These are phyloP conservation scores for Menidia beryllina DNA, from an alignment of 2,113 vertebrate species.

Conservation along the genomic window DNA sequence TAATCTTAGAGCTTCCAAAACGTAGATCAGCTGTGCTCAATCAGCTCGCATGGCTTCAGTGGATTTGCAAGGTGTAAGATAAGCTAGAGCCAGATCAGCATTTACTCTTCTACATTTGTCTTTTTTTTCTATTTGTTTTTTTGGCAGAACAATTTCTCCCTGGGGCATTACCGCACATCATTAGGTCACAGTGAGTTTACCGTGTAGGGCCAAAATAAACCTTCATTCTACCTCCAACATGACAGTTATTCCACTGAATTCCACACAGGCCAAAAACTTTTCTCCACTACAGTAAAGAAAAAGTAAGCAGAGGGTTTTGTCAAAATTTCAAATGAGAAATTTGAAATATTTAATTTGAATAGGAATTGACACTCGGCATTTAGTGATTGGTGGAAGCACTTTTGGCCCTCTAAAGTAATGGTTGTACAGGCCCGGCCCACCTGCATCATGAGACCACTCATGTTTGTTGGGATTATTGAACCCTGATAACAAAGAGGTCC, in stretches of 20 bases:
- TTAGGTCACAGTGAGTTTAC: not conserved
- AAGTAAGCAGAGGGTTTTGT: not conserved
- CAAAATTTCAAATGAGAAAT: not conserved
- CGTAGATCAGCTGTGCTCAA: not conserved
- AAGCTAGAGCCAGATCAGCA: not conserved
- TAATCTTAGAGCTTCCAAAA: slow-evolving; percentile 8
- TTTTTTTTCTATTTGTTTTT: not conserved
- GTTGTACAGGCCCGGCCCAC: not conserved
- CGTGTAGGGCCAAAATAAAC: not conserved
- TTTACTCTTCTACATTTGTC: not conserved
- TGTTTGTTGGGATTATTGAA: not conserved
- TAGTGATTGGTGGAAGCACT: not conserved
- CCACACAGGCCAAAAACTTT: not conserved
- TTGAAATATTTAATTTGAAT: not conserved
- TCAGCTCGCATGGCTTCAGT: not conserved
- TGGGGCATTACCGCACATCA: not conserved
- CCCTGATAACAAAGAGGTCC: not conserved
- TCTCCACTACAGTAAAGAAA: not conserved
- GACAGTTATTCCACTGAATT: not conserved
- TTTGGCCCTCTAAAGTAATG: no score
- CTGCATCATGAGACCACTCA: not conserved
- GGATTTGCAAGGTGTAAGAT: not conserved
- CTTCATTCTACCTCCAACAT: not conserved
- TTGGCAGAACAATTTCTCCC: not conserved
- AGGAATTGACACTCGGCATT: not conserved